A percentile compares a stretch with the other conserved stretches of the same genome.
phyloP scores from a whole-genome alignment of 2,113 vertebrate genomes.

The Toxostoma redivivum region DNA sequence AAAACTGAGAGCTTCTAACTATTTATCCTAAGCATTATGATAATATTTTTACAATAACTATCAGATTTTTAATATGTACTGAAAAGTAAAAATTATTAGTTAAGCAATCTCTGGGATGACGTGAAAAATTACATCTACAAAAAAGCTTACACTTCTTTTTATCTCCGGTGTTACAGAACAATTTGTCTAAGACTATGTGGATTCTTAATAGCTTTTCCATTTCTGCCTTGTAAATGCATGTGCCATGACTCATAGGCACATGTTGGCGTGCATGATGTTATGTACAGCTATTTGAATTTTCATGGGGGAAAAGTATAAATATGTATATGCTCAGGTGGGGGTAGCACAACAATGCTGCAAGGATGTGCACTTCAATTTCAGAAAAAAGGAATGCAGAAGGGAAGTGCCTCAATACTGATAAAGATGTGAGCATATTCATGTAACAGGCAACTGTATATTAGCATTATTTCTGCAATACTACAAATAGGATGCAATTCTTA shows the following conservation, averaged over 20 bases:
- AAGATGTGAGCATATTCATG: neutral
- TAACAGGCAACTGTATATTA: neutral
- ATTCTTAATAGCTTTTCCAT: neutral
- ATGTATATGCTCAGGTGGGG: accelerated
- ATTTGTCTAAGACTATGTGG: neutral
- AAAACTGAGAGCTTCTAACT: neutral
- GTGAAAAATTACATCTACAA: neutral
- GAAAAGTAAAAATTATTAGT: neutral
- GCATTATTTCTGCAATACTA: neutral
- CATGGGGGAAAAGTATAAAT: accelerated
- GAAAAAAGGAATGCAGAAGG: neutral
- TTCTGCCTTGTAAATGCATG: neutral
- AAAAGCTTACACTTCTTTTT: neutral
- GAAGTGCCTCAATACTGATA: neutral
- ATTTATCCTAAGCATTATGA: neutral
- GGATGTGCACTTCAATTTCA: neutral
- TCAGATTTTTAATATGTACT: neutral
- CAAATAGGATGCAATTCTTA: neutral
- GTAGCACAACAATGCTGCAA: neutral
- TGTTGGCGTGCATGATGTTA: neutral
- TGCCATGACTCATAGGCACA: neutral
- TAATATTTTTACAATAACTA: neutral
- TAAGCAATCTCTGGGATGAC: neutral
- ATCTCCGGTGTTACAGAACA: neutral
- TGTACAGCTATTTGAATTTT: neutral